Evolutionary conservation across 2,888 invertebrate species (phyloP), one percentile per base, ranked within the genome.

Genomic region (Nemapogon koenigi): DNA sequence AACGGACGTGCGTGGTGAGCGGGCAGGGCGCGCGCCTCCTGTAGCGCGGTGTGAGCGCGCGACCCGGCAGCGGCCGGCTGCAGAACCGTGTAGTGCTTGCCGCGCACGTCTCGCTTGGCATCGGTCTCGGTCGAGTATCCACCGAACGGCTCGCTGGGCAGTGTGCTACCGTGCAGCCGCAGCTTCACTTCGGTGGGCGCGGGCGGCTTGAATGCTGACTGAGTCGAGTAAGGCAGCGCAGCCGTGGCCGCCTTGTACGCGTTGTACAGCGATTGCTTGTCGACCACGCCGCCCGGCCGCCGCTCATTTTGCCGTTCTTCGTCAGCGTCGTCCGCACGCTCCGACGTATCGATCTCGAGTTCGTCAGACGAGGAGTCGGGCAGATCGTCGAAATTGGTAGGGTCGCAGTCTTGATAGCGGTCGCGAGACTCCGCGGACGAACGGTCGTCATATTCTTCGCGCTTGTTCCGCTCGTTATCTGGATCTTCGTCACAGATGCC

Each of bases 71-170:
- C 88, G 8, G 91, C 91, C 1, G 92, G 92, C 65, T 93, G 92
- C 45, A 93, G 76, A 49, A 91, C 91, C 43, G 92, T 93, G 59
- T 92, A 93, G 62, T 92, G 91, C 69, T 93, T 93, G 7, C 71
- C 81, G 44, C 66, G 73, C 44, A 61, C 57, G 39, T 57, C 49
- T 3, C 62, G 55, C 44, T 62, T 63, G 57, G 57, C 81, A 49
- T 61, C 83, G 60, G 39, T 60, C 51, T 58, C 81, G 19, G 81
- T 76, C 10, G 88, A 87, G 53, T 87, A 88, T 0, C 88, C 88
- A 1, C 89, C 88, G 51, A 89, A 90, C 4, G 89, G 88, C 46
- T 88, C 86, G n/a, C 87, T 88, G 2, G 81, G 75, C 32, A 70
- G 64, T 38, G 61, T 62, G 3, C 65, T 52, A 26, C 67, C 66